Evolutionary conservation across 2,888 invertebrate species (phyloP).

Genomic region (Brachyptera risi): DNA sequence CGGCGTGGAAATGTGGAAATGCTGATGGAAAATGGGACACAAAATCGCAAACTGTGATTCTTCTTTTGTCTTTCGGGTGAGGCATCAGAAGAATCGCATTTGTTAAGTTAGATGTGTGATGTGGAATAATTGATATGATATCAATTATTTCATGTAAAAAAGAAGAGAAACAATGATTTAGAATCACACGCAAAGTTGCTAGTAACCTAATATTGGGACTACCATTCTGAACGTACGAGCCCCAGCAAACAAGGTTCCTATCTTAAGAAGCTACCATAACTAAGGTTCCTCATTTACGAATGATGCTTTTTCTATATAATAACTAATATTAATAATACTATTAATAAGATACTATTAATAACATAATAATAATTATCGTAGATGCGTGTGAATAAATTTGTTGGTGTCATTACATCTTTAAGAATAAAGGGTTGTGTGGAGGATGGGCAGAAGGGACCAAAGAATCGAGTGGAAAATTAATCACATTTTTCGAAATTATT

Average conservation of each 20-base stretch:
- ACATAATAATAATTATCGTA: conserved; percentile 34
- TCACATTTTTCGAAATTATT: too few species aligned
- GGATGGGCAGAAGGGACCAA: conserved; percentile 26
- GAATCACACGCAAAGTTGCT: too few species aligned
- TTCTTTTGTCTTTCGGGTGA: conserved; percentile 11
- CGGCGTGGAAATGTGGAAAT: background rate
- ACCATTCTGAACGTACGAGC: conserved; percentile 25
- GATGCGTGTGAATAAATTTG: conserved; percentile 35
- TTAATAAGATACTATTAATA: conserved; percentile 32
- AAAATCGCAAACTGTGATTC: conserved; percentile 10
- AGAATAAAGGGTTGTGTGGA: conserved; percentile 33
- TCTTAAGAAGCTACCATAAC: conserved; percentile 44
- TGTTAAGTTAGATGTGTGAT: background rate
- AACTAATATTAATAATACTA: conserved; percentile 31
- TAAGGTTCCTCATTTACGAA: conserved; percentile 45
- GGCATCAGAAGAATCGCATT: background rate
- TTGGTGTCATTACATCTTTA: conserved; percentile 34
- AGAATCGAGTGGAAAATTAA: background rate
- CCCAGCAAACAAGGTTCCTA: conserved; percentile 46
- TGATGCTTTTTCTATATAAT: conserved; percentile 42
- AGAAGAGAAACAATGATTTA: too few species aligned
- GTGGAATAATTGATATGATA: too few species aligned
- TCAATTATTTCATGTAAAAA: too few species aligned
- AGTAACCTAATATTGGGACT: background rate
- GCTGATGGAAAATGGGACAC: too few species aligned